phyloP scores from a whole-genome alignment of 2,113 vertebrate species.

The Propithecus coquereli region DNA sequence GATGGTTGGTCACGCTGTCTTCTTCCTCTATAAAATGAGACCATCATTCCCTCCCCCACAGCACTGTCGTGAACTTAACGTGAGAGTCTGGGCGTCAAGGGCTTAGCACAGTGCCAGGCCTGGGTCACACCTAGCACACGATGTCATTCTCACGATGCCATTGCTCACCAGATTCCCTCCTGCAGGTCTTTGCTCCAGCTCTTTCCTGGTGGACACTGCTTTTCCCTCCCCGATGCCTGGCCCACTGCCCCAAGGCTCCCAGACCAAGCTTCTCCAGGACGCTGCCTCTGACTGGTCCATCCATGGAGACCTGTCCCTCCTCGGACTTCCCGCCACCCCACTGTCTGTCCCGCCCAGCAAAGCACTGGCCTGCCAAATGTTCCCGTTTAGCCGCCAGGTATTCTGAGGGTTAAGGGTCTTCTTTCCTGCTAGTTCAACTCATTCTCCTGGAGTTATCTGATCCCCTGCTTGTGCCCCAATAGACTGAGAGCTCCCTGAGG shows the following conservation, averaged over 20 bases:
- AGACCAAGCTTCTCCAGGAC: not conserved
- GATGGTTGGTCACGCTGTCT: not conserved
- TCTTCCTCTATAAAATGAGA: not conserved
- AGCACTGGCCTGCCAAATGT: fast-evolving
- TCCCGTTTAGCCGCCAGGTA: not conserved
- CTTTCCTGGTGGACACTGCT: not conserved
- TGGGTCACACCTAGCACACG: fast-evolving
- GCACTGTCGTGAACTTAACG: fast-evolving
- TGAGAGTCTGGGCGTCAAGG: fast-evolving
- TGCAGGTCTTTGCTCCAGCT: not conserved
- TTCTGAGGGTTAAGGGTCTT: not conserved
- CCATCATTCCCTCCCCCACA: not conserved
- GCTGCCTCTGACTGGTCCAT: not conserved
- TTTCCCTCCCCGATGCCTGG: not conserved
- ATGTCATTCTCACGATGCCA: fast-evolving
- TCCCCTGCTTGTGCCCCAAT: not conserved
- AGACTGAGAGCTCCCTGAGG: not conserved
- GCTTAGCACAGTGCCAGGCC: no score
- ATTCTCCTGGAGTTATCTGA: not conserved
- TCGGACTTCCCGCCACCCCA: fast-evolving
- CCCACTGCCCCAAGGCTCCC: no score
- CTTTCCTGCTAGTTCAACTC: not conserved
- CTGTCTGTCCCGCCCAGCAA: not conserved
- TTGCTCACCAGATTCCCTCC: not conserved
- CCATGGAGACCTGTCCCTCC: not conserved